Conservation (phyloP, 37 sponge, comb jelly and placozoan species). For the Cliona cf. orientalis region DNA sequence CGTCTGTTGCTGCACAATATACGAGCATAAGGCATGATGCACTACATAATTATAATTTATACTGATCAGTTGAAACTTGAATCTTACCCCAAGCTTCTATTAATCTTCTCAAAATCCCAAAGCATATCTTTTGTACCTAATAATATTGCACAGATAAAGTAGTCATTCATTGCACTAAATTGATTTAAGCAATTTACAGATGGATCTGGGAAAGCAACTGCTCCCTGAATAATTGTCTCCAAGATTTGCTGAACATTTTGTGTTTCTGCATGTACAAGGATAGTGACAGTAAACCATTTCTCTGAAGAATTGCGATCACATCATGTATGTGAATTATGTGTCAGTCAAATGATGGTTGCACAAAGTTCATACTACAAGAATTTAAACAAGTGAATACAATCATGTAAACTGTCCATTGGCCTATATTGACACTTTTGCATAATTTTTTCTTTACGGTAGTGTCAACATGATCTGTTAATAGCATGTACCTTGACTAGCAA, state of each 20-base stretch:
- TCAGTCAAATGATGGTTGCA: too few species aligned
- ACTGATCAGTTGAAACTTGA: background rate
- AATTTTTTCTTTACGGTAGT: background rate
- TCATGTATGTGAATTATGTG: too few species aligned
- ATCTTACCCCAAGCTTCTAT: slow-evolving; percentile 80
- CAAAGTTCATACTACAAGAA: too few species aligned
- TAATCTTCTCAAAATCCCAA: slow-evolving; percentile 58
- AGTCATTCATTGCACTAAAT: background rate
- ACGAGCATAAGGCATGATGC: background rate
- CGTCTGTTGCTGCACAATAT: slow-evolving; percentile 40
- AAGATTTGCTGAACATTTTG: slow-evolving; percentile 64
- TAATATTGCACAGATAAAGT: background rate
- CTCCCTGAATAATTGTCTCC: slow-evolving; percentile 62
- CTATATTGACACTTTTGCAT: too few species aligned
- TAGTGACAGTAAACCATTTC: too few species aligned
- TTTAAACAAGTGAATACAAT: too few species aligned
- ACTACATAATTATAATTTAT: background rate
- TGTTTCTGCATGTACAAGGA: slow-evolving; percentile 23
- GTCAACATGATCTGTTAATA: background rate
- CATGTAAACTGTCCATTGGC: too few species aligned
- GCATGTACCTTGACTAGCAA: slow-evolving; percentile 73
- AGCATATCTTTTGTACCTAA: slow-evolving; percentile 80
- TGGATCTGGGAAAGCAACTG: slow-evolving; percentile 68
- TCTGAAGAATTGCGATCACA: too few species aligned
- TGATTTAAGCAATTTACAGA: slow-evolving; percentile 44